Percentiles rank a stretch among this genome's conserved stretches.
Evolutionary conservation across 2,888 invertebrate species (phyloP).

Genomic region (Timandra comae): DNA sequence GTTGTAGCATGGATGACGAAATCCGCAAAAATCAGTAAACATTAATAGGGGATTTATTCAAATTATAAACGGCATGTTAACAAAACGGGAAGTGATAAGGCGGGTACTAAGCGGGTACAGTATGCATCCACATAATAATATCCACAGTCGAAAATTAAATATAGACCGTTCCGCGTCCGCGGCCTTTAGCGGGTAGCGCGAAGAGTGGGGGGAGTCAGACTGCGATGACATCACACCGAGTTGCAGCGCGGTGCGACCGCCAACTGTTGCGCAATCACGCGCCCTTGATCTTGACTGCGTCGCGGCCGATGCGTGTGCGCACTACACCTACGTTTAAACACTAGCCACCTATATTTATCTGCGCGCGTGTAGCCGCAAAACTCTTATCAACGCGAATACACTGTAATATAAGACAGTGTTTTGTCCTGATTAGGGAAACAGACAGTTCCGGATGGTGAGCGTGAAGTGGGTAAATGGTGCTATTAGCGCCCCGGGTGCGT

Average conservation of each 20-base stretch:
- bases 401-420: slow-evolving; percentile 46
- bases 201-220: slow-evolving; percentile 47
- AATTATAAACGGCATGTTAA: too few species aligned
- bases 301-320: slow-evolving; percentile 68
- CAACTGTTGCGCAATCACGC: slow-evolving; percentile 73
- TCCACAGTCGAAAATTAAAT: slow-evolving; percentile 39
- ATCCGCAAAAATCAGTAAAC: too few species aligned
- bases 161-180: slow-evolving; percentile 64
- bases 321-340: slow-evolving; percentile 51
- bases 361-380: slow-evolving; percentile 62
- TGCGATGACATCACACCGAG: slow-evolving; percentile 70
- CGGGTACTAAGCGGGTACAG: slow-evolving; percentile 5
- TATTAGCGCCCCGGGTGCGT: slow-evolving; percentile 34
- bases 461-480: slow-evolving; percentile 32
- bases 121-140: slow-evolving; percentile 12
- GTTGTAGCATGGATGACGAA: too few species aligned
- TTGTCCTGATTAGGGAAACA: slow-evolving; percentile 49
- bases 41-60: too few species aligned
- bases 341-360: slow-evolving; percentile 63
- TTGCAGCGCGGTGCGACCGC: slow-evolving; percentile 69
- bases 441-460: slow-evolving; percentile 46
- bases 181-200: slow-evolving; percentile 47
- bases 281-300: slow-evolving; percentile 78
- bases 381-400: slow-evolving; percentile 42
- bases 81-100: slow-evolving; percentile 17